Base-by-base conservation (phyloP, 2,797 vertebrate genomes). In the Rhabdomys pumilio region DNA sequence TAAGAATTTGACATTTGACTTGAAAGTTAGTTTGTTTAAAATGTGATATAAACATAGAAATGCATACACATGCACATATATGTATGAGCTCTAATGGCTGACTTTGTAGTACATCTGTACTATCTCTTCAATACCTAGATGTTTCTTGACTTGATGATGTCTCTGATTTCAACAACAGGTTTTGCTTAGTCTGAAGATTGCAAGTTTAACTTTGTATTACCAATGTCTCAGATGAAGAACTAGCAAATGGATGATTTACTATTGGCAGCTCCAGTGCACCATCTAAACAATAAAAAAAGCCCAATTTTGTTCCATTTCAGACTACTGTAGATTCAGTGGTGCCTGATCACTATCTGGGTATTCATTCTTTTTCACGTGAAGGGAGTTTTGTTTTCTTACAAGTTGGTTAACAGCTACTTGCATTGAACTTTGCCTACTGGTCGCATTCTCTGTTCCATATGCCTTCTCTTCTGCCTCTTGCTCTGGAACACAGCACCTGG, bases 391-490 rank as follows among this genome's bases (percentile, higher is more conserved):
- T 26, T 93, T 93, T 55, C 50, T 87, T 4, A 82, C n/a, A 50
- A 47, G 20, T 6, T 69, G 5, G 13, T 47, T 38, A 65, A 34
- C 41, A 65, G 34, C 72, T 77, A 73, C 59, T 72, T 87, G 10
- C 19, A 3, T 2, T 47, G 17, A 24, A 22, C 0, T 9, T n/a
- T 63, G 13, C 8, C 15, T 47, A 4, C 7, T 2, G 34, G 44
- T 44, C 1, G 26, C n/a, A 67, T 47, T 90, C 12, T 69, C 57
- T 41, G 1, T 24, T 31, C 38, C 41, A 77, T 61, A 26, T 72
- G 4, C 41, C 41, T 24, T 14, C 24, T 26, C 3, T 3, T 38
- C 6, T 55, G 10, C 11, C 4, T 94, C 10, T 44, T 47, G n/a
- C 7, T 38, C 41, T 50, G 29, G 12, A 53, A 17, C 6, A 41